Evolutionary conservation across 2,888 invertebrate genomes (phyloP).

Genomic region (Diogma glabrata): DNA sequence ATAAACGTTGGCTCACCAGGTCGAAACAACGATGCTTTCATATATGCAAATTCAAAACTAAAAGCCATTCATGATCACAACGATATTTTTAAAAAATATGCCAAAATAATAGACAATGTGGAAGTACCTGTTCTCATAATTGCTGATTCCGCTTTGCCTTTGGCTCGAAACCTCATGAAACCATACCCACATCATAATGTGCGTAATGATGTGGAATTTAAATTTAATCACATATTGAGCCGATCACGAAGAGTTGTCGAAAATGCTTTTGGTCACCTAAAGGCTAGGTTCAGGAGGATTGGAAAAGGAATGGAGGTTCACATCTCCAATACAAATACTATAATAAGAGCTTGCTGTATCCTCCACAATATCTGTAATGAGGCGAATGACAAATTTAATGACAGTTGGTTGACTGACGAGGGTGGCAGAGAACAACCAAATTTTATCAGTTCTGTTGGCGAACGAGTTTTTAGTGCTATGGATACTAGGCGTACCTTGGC

Average conservation of each 20-base stretch:
- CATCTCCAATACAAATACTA: not conserved
- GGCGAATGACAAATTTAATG: not conserved
- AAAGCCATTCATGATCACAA: not conserved
- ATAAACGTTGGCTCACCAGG: conserved; percentile 13
- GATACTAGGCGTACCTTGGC: not conserved
- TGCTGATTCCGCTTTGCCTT: conserved; percentile 2
- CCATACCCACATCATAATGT: not conserved
- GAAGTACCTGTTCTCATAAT: conserved; percentile 17
- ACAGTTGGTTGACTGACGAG: not conserved
- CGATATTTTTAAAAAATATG: not conserved
- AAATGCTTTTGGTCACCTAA: conserved; percentile 3
- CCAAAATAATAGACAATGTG: conserved; percentile 12
- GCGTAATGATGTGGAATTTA: not conserved
- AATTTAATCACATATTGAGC: not conserved
- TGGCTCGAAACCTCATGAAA: not conserved
- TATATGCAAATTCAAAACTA: conserved; percentile 10
- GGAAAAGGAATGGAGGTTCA: not conserved
- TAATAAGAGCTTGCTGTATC: conserved; percentile 4
- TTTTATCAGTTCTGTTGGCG: not conserved
- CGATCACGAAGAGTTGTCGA: not conserved
- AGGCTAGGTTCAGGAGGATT: not conserved
- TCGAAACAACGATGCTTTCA: conserved; percentile 3
- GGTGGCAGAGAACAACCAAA: not conserved
- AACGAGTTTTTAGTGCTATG: not conserved
- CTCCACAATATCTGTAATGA: conserved; percentile 2